phyloP scores from a whole-genome alignment of 1,140 invertebrate genomes.

The Pectinophora gossypiella region DNA sequence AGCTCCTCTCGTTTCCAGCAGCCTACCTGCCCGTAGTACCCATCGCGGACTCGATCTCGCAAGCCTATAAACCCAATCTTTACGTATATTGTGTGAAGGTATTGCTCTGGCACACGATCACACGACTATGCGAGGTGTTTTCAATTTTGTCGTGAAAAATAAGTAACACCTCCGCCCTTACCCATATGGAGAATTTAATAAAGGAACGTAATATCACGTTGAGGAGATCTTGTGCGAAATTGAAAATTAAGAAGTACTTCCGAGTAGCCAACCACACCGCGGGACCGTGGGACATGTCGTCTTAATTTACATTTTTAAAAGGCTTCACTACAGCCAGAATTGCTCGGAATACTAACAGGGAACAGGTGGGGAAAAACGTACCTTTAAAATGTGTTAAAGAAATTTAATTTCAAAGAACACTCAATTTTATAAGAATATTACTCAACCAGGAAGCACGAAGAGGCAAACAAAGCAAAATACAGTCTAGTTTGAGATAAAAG shows the following conservation, averaged over 20 bases:
- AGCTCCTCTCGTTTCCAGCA: constrained; percentile 33
- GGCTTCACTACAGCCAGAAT: too few relatives aligned
- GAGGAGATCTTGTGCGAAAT: constrained; percentile 33
- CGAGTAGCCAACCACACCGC: too few relatives aligned
- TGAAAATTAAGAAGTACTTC: constrained; percentile 48
- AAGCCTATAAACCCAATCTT: constrained; percentile 61
- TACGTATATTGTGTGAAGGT: constrained; percentile 63
- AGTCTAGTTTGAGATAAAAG: too few relatives aligned
- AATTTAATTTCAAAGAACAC: neutral
- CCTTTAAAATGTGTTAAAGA: neutral
- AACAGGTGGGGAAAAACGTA: too few relatives aligned
- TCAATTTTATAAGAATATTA: neutral
- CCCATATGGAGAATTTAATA: constrained; percentile 57
- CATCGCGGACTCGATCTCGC: constrained; percentile 35
- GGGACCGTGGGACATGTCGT: neutral
- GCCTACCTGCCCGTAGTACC: constrained; percentile 43
- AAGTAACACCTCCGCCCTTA: constrained; percentile 31
- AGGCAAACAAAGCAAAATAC: neutral
- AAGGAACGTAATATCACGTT: constrained; percentile 43
- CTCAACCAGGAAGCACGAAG: too few relatives aligned
- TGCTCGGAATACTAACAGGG: too few relatives aligned
- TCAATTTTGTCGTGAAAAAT: constrained; percentile 64
- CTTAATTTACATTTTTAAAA: neutral
- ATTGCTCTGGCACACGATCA: constrained; percentile 41
- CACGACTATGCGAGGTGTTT: constrained; percentile 45